Percentiles rank a stretch among this genome's conserved stretches.
Conservation (phyloP, 2,888 invertebrate species). For the Dolomedes plantarius region DNA sequence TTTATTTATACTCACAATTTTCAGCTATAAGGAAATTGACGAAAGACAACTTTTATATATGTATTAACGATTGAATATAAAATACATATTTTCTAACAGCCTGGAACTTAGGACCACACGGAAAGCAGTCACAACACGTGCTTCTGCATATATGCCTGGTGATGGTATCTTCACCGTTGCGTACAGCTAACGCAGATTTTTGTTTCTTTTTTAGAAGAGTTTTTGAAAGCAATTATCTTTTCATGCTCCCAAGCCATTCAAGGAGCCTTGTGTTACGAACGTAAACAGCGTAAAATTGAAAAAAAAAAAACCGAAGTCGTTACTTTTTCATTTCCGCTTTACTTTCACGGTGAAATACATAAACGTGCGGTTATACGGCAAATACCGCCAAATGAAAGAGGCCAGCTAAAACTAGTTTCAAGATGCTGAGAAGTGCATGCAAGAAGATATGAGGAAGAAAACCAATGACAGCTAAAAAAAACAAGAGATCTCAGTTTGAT, state of each 20-base stretch:
- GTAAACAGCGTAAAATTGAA: slow-evolving; percentile 7
- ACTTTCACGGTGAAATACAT: background rate
- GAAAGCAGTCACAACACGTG: too few relatives aligned
- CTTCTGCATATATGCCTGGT: too few relatives aligned
- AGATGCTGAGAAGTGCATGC: background rate
- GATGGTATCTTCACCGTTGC: too few relatives aligned
- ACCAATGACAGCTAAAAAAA: background rate
- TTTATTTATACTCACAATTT: too few relatives aligned
- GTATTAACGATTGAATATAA: too few relatives aligned
- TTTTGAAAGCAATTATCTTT: slow-evolving; percentile 4
- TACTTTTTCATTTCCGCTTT: slow-evolving; percentile 10
- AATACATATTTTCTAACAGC: too few relatives aligned
- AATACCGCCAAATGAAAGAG: background rate
- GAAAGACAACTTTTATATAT: too few relatives aligned
- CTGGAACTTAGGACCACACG: too few relatives aligned
- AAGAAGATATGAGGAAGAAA: background rate
- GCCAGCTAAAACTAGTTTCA: background rate
- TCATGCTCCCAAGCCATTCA: background rate
- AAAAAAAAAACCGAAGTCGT: background rate
- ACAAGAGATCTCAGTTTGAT: background rate
- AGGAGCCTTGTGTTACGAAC: background rate
- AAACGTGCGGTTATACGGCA: slow-evolving; percentile 7
- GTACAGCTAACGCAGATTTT: background rate
- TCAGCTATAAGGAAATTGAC: too few relatives aligned
- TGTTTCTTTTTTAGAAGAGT: background rate